A percentile compares a stretch with the other conserved stretches of the same genome.
These are phyloP conservation scores for Aplocera efformata DNA, from an alignment of 2,888 invertebrate species.

Conservation along the genomic window DNA sequence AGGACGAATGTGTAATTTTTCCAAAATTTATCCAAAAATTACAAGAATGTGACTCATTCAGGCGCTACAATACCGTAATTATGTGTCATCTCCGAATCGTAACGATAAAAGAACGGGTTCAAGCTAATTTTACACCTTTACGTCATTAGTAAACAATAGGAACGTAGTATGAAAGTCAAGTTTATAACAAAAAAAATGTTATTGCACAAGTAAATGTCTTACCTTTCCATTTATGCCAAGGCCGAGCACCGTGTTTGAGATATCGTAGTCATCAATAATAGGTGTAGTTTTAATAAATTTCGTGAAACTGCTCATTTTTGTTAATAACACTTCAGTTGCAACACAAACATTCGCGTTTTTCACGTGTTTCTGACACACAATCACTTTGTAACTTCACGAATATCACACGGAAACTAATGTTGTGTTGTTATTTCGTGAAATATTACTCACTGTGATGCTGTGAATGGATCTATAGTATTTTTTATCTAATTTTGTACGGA, in stretches of 20 bases:
- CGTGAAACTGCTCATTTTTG: conserved; percentile 61
- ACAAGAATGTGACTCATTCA: background rate
- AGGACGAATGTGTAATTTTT: too few relatives aligned
- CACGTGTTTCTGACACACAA: conserved; percentile 32
- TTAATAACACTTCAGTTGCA: conserved; percentile 30
- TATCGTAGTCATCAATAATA: conserved; percentile 94
- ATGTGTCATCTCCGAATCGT: conserved; percentile 8
- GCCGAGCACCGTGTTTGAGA: conserved; percentile 95
- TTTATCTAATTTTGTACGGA: conserved; percentile 38
- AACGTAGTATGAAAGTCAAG: background rate
- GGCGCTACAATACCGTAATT: background rate
- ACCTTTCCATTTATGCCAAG: conserved; percentile 98
- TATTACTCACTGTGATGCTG: conserved; percentile 1
- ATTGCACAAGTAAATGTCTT: conserved; percentile 30
- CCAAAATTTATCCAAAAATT: background rate
- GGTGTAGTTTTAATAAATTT: conserved; percentile 87
- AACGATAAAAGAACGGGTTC: conserved; percentile 13
- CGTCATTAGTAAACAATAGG: conserved; percentile 54
- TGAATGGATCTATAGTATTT: conserved; percentile 22
- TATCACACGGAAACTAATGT: conserved; percentile 1
- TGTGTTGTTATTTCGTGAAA: background rate
- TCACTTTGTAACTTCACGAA: conserved; percentile 25
- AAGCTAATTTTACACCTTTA: conserved; percentile 44
- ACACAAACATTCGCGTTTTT: conserved; percentile 33
- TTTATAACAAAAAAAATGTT: conserved; percentile 1